Evolutionary conservation across 1,140 invertebrate species (phyloP).

Genomic region (Heliothis subflexa): DNA sequence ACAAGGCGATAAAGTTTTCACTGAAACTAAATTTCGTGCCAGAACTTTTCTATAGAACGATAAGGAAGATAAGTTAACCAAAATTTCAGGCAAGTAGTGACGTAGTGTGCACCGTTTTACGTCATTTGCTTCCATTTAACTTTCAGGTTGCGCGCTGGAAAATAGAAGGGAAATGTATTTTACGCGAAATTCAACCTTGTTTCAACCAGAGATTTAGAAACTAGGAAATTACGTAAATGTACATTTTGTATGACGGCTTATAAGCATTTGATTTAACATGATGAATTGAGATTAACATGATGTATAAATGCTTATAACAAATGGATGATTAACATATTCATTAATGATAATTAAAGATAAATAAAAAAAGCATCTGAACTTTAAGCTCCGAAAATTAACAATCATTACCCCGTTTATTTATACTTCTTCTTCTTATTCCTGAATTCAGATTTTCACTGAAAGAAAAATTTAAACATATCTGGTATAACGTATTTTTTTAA

Average conservation of each 20-base stretch:
- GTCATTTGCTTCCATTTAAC: constrained; percentile 19
- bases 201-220: neutral
- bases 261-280: too few relatives aligned
- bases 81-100: constrained; percentile 15
- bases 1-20: neutral
- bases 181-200: neutral
- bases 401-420: too few relatives aligned
- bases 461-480: too few relatives aligned
- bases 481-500: too few relatives aligned
- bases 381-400: too few relatives aligned
- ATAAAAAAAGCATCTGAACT: too few relatives aligned
- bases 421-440: too few relatives aligned
- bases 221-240: neutral
- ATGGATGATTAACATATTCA: too few relatives aligned
- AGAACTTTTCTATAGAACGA: constrained; percentile 26
- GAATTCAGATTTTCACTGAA: too few relatives aligned
- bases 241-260: neutral
- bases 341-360: too few relatives aligned
- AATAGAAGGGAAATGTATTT: neutral
- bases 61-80: constrained; percentile 19
- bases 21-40: neutral
- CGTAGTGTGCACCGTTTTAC: constrained; percentile 16
- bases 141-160: neutral
- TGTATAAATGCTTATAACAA: too few relatives aligned
- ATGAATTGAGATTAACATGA: too few relatives aligned